Base-by-base conservation (phyloP, 2,113 vertebrate genomes). In the Nothobranchius kuhntae region DNA sequence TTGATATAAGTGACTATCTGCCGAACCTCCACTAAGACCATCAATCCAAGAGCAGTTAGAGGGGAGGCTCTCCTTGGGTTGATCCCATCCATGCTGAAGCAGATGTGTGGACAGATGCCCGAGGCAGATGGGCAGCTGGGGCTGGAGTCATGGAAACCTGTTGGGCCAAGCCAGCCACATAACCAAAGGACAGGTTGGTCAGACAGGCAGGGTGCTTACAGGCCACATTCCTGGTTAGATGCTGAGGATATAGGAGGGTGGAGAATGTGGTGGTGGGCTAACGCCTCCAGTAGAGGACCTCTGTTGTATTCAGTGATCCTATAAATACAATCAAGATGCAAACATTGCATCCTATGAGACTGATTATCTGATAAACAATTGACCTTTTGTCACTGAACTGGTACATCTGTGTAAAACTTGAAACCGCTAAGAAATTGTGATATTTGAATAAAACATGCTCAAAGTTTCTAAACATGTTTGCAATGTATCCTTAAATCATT, bases 91-190 rank as follows among this genome's bases (percentile, higher is more conserved):
- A 86, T 80, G 75, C 71, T 82, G 73, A 86, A 70, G 82, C 91
- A 94, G 87, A 94, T 93, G 92, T 89, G 92, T 77, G 86, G 91
- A 91, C 95, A 96, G 94, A 93, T 95, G 95, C 92, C 86, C 73
- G 73, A 79, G 91, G 87, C 95, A 96, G 94, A 94, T 94, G 95
- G 93, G 75, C 83, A 91, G 86, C 87, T 86, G 88, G 87, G 92
- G 91, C 89, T 87, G 76, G 72, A 83, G 91, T 85, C 55, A 86
- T 82, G 53, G 85, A 89, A 94, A 96, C 95, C 95, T 96, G 95
- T 96, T 95, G 94, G 93, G 89, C 89, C 78, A 82, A 90, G 89
- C 78, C 89, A 85, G 91, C 92, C 91, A 91, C 91, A 92, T 85
- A 88, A 92, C 92, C 85, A 91, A 81, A 88, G 88, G 92, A 95